Evolutionary conservation across 2,888 invertebrate genomes (phyloP).

Genomic region (Quadriops clusia): DNA sequence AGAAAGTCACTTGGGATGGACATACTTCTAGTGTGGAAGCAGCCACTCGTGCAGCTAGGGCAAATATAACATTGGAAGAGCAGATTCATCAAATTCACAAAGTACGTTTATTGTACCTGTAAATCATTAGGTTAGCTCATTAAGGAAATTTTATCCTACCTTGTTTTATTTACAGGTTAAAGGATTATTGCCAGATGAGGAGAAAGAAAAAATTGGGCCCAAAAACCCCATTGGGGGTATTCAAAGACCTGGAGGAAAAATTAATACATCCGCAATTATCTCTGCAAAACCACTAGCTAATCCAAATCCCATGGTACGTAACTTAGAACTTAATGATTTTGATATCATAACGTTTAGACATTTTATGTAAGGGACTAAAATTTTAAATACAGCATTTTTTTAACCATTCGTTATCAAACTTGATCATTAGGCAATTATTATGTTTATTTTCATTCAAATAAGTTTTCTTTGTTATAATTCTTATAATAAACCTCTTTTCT

Average conservation of each 20-base stretch:
- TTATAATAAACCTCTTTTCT: conserved; percentile 1
- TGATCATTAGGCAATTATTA: no score
- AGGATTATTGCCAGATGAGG: conserved; percentile 86
- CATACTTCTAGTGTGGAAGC: conserved; percentile 95
- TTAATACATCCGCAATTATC: conserved; percentile 31
- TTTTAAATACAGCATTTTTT: no score
- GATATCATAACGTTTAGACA: no score
- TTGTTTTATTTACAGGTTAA: conserved; percentile 44
- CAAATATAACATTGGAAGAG: conserved; percentile 91
- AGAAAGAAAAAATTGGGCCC: conserved; percentile 94
- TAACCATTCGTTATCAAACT: no score
- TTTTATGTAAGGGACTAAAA: no score
- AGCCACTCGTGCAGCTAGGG: conserved; percentile 84
- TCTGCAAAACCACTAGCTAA: conserved; percentile 34
- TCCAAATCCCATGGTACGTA: conserved; percentile 13
- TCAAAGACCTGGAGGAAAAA: conserved; percentile 29
- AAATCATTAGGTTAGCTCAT: conserved; percentile 3
- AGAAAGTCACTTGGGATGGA: conserved; percentile 95
- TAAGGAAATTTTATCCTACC: conserved; percentile 5
- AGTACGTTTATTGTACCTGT: conserved; percentile 29
- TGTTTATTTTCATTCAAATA: no score
- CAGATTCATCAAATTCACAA: conserved; percentile 97
- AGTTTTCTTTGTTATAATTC: no score
- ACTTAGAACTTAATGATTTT: no score
- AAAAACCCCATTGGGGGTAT: no score